Conservation (phyloP, 64 coral and sea anemone species). For the Orbicella faveolata region DNA sequence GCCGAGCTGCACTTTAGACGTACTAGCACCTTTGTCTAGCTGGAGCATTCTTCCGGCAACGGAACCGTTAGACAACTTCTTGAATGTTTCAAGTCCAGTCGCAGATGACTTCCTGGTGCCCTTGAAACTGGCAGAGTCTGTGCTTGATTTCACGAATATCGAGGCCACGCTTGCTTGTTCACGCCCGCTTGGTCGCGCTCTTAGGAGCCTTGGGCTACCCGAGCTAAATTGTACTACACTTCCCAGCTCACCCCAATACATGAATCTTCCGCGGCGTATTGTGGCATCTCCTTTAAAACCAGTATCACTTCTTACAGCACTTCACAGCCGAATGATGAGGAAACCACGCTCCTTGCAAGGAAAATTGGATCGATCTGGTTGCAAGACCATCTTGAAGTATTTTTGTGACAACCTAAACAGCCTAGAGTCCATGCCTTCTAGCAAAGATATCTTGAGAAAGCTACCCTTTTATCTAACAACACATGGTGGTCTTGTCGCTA, state of each 20-base stretch:
- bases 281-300: slow-evolving; percentile 44
- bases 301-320: slow-evolving; percentile 24
- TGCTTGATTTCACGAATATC: not conserved
- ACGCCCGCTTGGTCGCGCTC: not conserved
- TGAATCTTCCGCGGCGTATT: not conserved
- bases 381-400: slow-evolving; percentile 18
- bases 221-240: slow-evolving; percentile 24
- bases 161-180: not conserved
- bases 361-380: not conserved
- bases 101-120: slow-evolving; percentile 1
- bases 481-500: slow-evolving; percentile 15
- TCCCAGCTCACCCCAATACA: not conserved
- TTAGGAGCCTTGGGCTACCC: slow-evolving; percentile 32
- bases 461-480: slow-evolving; percentile 51
- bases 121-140: slow-evolving; percentile 3
- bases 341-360: not conserved
- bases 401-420: not conserved
- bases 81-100: not conserved
- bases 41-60: slow-evolving; percentile 23
- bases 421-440: not conserved
- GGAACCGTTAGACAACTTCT: not conserved
- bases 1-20: no score
- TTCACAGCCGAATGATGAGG: not conserved
- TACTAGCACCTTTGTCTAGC: no score
- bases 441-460: not conserved